Conservation (phyloP, 2,113 vertebrate genomes). For the Daubentonia madagascariensis region DNA sequence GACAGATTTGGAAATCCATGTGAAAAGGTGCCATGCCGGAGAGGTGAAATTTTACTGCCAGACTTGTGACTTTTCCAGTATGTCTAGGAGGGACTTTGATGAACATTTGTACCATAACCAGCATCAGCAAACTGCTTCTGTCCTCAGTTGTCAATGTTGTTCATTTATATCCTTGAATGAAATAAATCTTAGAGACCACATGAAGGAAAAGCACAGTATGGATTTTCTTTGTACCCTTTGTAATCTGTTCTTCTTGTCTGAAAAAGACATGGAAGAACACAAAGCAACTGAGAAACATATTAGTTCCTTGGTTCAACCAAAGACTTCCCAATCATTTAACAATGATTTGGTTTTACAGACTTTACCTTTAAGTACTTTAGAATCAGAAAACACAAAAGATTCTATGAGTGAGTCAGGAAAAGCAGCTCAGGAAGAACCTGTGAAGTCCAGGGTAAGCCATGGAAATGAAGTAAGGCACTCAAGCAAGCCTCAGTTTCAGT, state of each 20-base stretch:
- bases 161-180: constrained; percentile 68
- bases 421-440: constrained; percentile 64
- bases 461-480: constrained; percentile 82
- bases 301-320: constrained; percentile 56
- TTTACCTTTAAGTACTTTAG: constrained; percentile 34
- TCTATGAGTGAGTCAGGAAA: constrained; percentile 57
- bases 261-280: constrained; percentile 81
- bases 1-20: constrained; percentile 81
- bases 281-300: constrained; percentile 72
- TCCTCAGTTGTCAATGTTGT: constrained; percentile 80
- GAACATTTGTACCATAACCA: constrained; percentile 78
- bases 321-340: neutral
- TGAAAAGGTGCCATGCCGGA: constrained; percentile 82
- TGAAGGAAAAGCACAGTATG: constrained; percentile 80
- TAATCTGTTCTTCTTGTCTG: constrained; percentile 74
- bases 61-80: constrained; percentile 77
- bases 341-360: constrained; percentile 59
- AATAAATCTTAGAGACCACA: constrained; percentile 74
- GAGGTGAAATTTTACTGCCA: constrained; percentile 80
- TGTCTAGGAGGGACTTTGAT: constrained; percentile 76
- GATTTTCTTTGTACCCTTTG: constrained; percentile 77
- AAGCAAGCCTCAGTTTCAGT: constrained; percentile 89
- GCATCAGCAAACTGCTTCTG: constrained; percentile 69
- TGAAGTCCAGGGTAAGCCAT: constrained; percentile 65
- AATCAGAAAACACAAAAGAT: constrained; percentile 49